Base-by-base conservation (phyloP, 1,140 invertebrate genomes). In the Oppia nitens region DNA sequence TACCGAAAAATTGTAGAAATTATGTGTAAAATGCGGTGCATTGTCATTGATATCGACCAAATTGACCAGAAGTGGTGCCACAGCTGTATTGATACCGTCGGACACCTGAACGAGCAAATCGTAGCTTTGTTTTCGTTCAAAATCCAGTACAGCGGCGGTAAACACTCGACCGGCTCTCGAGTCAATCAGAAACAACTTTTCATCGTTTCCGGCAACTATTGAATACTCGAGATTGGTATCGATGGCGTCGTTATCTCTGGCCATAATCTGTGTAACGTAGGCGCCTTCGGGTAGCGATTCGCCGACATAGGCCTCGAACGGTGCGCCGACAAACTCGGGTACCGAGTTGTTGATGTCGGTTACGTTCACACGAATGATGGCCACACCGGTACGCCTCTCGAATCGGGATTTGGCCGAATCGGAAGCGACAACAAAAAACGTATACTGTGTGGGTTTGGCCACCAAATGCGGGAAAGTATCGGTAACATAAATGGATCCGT, bases 31-130 rank as follows among this genome's bases (percentile, higher is more conserved):
- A 17, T 63, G 57, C 26, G 74, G 74, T 73, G 67, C 6, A 48
- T 61, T 49, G 59, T 75, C 74, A 64, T 75, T 75, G 21, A 74
- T 68, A 64, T 75, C 74, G 26, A 69, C 64, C 4, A 75, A 71
- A 51, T 65, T 67, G n/a, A 75, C 67, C 0, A 64, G 68, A 6
- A 75, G 61, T 20, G 66, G 65, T 9, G 70, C 66, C 2, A 67
- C 64, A 20, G 66, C 71, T 49, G 66, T 71, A 45, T 69, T 67
- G 25, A 66, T 62, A 2, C 68, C 68, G 60, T 69, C 68, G 2
- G 66, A 65, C 3, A 67, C 68, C 59, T 67, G 66, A 23, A 69
- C 65, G 3, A 67, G 24, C 21, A 69, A 28, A 61, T 66, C 64
- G 48, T 67, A 69, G 21, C 55, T 57, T 61, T 64, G 64, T 48